Percentiles rank a stretch among this genome's conserved stretches.
These are phyloP conservation scores for Drosophila ironensis DNA, from an alignment of 1,140 invertebrate genomes.

Conservation along the genomic window DNA sequence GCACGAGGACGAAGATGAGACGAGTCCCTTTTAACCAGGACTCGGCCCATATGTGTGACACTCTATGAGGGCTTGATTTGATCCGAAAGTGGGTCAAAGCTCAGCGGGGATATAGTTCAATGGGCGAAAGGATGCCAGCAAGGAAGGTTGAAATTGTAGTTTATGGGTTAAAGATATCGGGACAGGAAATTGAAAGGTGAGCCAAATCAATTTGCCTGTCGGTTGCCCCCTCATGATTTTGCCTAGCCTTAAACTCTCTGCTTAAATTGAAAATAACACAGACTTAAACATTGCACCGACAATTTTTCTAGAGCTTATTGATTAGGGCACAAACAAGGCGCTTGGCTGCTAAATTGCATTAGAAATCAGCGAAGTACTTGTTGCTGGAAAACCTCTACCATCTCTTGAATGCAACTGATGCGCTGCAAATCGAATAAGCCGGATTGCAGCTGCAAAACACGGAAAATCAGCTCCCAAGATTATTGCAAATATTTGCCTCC, in stretches of 20 bases:
- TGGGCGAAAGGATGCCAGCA: not conserved
- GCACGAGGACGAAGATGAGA: constrained; percentile 1
- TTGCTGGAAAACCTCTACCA: constrained; percentile 31
- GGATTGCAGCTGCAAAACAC: constrained; percentile 16
- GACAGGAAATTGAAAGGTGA: no score
- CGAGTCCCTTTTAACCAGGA: constrained; percentile 11
- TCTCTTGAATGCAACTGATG: constrained; percentile 11
- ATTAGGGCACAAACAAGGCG: no score
- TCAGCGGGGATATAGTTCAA: not conserved
- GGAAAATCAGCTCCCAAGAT: not conserved
- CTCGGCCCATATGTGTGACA: constrained; percentile 11
- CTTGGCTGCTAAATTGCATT: no score
- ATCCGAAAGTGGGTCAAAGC: constrained; percentile 29
- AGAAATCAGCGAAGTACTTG: constrained; percentile 55
- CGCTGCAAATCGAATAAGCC: constrained; percentile 67
- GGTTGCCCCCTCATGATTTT: no score
- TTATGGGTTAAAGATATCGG: not conserved
- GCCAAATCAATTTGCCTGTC: no score
- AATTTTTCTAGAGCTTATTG: no score
- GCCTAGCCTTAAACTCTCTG: no score
- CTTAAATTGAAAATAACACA: no score
- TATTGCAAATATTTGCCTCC: constrained; percentile 30
- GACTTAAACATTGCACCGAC: no score
- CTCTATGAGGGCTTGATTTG: constrained; percentile 32
- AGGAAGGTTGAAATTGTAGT: not conserved